These are phyloP conservation scores for Pseudoatta argentina DNA, from an alignment of 1,140 invertebrate species.

Conservation along the genomic window DNA sequence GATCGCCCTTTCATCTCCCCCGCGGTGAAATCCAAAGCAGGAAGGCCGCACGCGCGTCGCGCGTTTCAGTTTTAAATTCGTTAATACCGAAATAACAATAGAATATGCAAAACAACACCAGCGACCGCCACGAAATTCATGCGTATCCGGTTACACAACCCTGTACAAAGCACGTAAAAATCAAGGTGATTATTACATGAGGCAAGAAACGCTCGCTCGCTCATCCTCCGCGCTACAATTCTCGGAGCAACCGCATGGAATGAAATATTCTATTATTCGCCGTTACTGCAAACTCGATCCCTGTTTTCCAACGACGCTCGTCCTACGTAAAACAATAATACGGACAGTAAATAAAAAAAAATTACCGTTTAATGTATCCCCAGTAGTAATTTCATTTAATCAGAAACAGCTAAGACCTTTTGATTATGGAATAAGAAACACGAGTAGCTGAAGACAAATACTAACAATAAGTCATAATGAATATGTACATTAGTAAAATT, in stretches of 20 bases:
- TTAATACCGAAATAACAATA: slow-evolving; percentile 64
- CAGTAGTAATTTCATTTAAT: slow-evolving; percentile 22
- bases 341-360: slow-evolving; percentile 13
- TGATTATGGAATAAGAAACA: background rate
- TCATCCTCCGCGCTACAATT: slow-evolving; percentile 20
- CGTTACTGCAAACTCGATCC: slow-evolving; percentile 18
- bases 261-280: slow-evolving; percentile 60
- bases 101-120: slow-evolving; percentile 58
- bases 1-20: slow-evolving; percentile 19
- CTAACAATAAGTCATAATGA: background rate
- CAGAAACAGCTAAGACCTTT: background rate
- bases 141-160: slow-evolving; percentile 51
- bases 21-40: slow-evolving; percentile 54
- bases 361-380: too few relatives aligned
- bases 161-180: slow-evolving; percentile 47
- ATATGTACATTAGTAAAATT: background rate
- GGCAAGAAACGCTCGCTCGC: slow-evolving; percentile 21
- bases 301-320: background rate
- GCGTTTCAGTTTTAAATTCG: slow-evolving; percentile 60
- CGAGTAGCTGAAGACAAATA: background rate
- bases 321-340: slow-evolving; percentile 45
- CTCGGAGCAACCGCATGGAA: slow-evolving; percentile 35
- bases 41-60: slow-evolving; percentile 41
- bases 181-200: slow-evolving; percentile 58
- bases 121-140: slow-evolving; percentile 46